phyloP scores from a whole-genome alignment of 2,797 vertebrate species.

The Labroides dimidiatus region DNA sequence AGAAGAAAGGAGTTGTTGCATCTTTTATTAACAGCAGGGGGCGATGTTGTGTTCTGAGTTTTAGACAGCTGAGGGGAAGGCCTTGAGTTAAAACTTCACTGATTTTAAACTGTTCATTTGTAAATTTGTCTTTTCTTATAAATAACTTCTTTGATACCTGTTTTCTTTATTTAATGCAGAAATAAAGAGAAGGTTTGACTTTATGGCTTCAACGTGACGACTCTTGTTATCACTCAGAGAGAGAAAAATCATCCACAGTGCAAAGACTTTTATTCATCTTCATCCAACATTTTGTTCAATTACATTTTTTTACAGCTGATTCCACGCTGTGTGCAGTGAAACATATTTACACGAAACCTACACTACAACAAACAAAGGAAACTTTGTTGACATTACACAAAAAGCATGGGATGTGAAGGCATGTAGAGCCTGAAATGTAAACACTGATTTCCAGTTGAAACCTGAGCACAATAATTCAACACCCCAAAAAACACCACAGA shows the following conservation, averaged over 20 bases:
- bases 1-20: slow-evolving; percentile 28
- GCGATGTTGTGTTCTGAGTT: slow-evolving; percentile 39
- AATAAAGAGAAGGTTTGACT: slow-evolving; percentile 54
- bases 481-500: slow-evolving; percentile 44
- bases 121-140: slow-evolving; percentile 56
- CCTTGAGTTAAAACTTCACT: neutral
- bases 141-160: slow-evolving; percentile 39
- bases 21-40: slow-evolving; percentile 56
- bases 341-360: slow-evolving; percentile 45
- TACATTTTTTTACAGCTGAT: slow-evolving; percentile 45
- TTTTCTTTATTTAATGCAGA: slow-evolving; percentile 49
- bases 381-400: slow-evolving; percentile 41
- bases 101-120: slow-evolving; percentile 50
- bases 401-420: slow-evolving; percentile 34
- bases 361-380: slow-evolving; percentile 39
- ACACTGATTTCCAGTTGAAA: slow-evolving; percentile 74
- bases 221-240: neutral
- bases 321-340: slow-evolving; percentile 31
- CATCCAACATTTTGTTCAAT: slow-evolving; percentile 51
- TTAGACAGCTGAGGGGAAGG: neutral
- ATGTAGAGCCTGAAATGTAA: slow-evolving; percentile 68
- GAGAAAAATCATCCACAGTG: slow-evolving; percentile 45
- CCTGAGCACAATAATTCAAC: slow-evolving; percentile 67
- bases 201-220: neutral
- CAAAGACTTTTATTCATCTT: slow-evolving; percentile 67